These are phyloP conservation scores for Timema podura DNA, from an alignment of 2,888 invertebrate genomes.

Conservation along the genomic window DNA sequence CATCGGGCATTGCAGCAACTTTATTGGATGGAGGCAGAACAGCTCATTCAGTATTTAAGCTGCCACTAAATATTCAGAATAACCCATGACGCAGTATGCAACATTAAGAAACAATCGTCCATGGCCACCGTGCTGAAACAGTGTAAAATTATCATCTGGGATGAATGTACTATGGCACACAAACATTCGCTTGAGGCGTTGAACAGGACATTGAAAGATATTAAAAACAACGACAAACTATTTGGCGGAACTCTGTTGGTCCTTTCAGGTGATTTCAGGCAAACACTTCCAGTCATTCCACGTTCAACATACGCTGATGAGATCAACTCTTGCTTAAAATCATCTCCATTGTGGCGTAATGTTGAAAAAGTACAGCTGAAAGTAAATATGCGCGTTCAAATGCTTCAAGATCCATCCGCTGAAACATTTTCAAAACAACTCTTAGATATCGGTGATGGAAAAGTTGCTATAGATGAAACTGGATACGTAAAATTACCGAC, in stretches of 20 bases:
- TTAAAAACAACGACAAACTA: constrained; percentile 1
- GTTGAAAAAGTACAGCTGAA: not conserved
- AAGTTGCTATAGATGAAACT: constrained; percentile 16
- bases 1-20: constrained; percentile 7
- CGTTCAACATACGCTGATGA: constrained; percentile 14
- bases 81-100: constrained; percentile 4
- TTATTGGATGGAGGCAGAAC: constrained; percentile 12
- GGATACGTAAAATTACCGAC: constrained; percentile 13
- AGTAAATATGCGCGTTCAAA: constrained; percentile 10
- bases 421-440: constrained; percentile 17
- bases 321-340: constrained; percentile 13
- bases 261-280: constrained; percentile 17
- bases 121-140: constrained; percentile 5
- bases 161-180: constrained; percentile 15
- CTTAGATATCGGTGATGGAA: constrained; percentile 19
- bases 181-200: constrained; percentile 10
- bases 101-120: constrained; percentile 6
- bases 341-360: not conserved
- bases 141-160: constrained; percentile 11
- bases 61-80: constrained; percentile 7
- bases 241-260: constrained; percentile 15
- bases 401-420: constrained; percentile 12
- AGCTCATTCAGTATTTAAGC: constrained; percentile 1
- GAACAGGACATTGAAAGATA: not conserved
- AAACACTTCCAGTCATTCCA: constrained; percentile 21